phyloP scores from a whole-genome alignment of 2,113 vertebrate genomes.

The Boulengeromyrus knoepffleri region DNA sequence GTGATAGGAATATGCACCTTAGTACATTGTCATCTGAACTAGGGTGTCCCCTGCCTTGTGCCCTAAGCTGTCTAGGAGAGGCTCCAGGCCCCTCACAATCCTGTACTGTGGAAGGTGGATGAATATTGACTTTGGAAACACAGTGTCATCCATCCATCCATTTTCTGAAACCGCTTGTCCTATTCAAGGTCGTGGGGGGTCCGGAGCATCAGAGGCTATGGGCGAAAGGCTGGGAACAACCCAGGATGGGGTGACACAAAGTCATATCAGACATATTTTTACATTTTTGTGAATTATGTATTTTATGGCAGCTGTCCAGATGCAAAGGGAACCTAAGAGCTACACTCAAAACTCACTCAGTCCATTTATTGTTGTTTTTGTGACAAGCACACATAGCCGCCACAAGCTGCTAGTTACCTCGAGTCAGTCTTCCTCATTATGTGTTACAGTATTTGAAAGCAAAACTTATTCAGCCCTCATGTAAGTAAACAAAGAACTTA shows the following conservation, averaged over 20 bases:
- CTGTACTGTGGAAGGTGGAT: neutral
- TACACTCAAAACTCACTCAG: neutral
- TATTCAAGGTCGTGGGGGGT: no score
- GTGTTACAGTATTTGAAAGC: neutral
- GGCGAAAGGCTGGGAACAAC: neutral
- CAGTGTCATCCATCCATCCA: neutral
- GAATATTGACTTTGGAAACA: neutral
- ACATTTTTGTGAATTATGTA: neutral
- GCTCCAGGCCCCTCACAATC: neutral
- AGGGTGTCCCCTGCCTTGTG: neutral
- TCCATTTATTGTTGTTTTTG: neutral
- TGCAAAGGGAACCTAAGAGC: no score
- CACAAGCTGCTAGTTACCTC: neutral
- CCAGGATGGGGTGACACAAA: neutral
- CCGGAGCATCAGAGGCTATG: no score
- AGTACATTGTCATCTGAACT: neutral
- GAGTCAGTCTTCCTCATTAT: neutral
- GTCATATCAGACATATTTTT: neutral
- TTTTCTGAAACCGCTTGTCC: neutral
- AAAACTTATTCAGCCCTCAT: neutral
- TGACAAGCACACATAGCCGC: neutral
- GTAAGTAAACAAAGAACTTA: neutral
- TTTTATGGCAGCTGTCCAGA: no score
- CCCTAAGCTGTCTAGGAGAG: neutral
- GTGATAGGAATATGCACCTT: no score